These are phyloP conservation scores for Trissonchulus sp. DNA, from an alignment of 2,888 invertebrate species.

Conservation along the genomic window DNA sequence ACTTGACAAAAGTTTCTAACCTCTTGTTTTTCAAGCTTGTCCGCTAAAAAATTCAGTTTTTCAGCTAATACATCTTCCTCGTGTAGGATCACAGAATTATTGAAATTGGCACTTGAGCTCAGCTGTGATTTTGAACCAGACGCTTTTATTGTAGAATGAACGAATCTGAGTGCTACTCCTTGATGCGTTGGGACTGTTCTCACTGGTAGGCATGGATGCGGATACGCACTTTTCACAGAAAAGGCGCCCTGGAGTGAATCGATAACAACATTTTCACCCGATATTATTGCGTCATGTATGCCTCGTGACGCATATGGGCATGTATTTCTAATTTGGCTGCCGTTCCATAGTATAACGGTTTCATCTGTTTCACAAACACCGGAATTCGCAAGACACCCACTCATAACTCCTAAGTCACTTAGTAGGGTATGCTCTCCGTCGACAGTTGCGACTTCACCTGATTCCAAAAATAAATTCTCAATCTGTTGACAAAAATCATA, in stretches of 20 bases:
- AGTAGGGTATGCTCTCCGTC: background rate
- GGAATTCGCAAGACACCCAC: background rate
- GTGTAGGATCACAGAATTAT: background rate
- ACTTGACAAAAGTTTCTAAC: background rate
- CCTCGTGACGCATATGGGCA: background rate
- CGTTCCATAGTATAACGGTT: background rate
- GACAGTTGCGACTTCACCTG: conserved; percentile 7
- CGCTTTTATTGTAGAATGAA: background rate
- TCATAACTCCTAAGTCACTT: conserved; percentile 8
- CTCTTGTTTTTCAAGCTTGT: background rate
- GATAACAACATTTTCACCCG: background rate
- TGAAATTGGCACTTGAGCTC: background rate
- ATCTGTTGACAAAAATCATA: background rate
- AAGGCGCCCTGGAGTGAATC: conserved; percentile 4
- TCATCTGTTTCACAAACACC: background rate
- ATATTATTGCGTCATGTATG: background rate
- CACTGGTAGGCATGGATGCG: background rate
- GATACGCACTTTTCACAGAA: background rate
- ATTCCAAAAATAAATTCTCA: background rate
- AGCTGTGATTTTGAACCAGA: background rate
- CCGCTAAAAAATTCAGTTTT: conserved; percentile 12
- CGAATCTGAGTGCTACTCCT: background rate
- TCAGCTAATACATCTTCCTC: background rate
- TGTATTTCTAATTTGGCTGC: background rate
- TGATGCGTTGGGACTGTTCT: background rate